These are phyloP conservation scores for Nysson spinosus DNA, from an alignment of 2,888 invertebrate genomes.

Conservation along the genomic window DNA sequence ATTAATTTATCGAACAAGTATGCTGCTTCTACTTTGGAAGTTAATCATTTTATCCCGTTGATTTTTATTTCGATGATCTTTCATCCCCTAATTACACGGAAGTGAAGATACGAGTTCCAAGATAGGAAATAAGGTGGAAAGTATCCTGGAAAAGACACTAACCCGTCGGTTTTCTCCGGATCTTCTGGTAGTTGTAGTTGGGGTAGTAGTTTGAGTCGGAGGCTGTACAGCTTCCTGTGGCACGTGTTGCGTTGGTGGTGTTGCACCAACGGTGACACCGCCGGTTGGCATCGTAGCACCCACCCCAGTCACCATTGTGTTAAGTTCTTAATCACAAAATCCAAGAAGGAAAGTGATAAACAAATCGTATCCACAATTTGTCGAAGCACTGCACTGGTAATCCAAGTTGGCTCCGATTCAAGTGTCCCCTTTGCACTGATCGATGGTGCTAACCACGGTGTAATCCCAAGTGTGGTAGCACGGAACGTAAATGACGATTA, in stretches of 20 bases:
- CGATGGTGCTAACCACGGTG: no score
- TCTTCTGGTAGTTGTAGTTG: conserved; percentile 69
- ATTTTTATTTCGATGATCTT: no score
- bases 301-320: conserved; percentile 75
- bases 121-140: not conserved
- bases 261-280: conserved; percentile 74
- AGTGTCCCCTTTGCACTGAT: conserved; percentile 11
- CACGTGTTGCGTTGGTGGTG: conserved; percentile 75
- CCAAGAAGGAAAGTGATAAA: conserved; percentile 14
- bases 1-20: no score
- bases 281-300: conserved; percentile 76
- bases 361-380: conserved; percentile 37
- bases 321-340: conserved; percentile 40
- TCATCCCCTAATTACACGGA: no score
- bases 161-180: conserved; percentile 78
- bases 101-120: no score
- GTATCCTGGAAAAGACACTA: conserved; percentile 64
- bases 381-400: conserved; percentile 55
- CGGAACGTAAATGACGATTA: no score
- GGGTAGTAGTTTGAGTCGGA: conserved; percentile 71
- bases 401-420: conserved; percentile 34
- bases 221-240: conserved; percentile 76
- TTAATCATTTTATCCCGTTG: no score
- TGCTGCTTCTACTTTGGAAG: no score
- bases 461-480: not conserved